phyloP scores from a whole-genome alignment of 2,888 invertebrate genomes.

The Drosophila quasianomalipes region DNA sequence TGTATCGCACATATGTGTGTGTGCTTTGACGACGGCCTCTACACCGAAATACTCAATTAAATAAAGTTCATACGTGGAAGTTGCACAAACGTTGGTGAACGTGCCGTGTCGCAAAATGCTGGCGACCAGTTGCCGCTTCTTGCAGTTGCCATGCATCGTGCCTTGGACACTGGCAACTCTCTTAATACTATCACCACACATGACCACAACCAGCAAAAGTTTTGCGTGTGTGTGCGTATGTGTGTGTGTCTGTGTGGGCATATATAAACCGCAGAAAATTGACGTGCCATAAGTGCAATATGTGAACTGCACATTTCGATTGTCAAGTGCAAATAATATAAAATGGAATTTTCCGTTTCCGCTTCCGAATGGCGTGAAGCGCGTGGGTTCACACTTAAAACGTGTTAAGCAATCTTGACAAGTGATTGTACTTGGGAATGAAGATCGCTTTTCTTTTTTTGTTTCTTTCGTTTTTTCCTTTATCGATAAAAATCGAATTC shows the following conservation, averaged over 20 bases:
- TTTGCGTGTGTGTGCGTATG: constrained; percentile 38
- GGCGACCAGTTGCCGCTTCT: constrained; percentile 24
- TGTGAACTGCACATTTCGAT: constrained; percentile 60
- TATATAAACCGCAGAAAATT: constrained; percentile 36
- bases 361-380: constrained; percentile 27
- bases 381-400: constrained; percentile 9
- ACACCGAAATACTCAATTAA: constrained; percentile 79
- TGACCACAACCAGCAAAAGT: constrained; percentile 60
- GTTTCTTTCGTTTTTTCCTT: background rate
- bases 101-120: constrained; percentile 46
- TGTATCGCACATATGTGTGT: constrained; percentile 5
- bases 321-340: constrained; percentile 68
- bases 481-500: background rate
- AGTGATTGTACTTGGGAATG: background rate
- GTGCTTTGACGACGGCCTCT: constrained; percentile 62
- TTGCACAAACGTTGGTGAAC: constrained; percentile 81
- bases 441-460: background rate
- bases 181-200: constrained; percentile 5
- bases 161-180: background rate
- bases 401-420: constrained; percentile 10
- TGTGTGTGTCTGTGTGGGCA: constrained; percentile 10
- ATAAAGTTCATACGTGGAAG: constrained; percentile 76
- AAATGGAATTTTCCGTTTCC: constrained; percentile 55
- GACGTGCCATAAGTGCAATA: constrained; percentile 38
- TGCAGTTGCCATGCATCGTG: background rate